Base-by-base conservation (phyloP, 2,888 invertebrate species). In the Drosophila neonasuta region DNA sequence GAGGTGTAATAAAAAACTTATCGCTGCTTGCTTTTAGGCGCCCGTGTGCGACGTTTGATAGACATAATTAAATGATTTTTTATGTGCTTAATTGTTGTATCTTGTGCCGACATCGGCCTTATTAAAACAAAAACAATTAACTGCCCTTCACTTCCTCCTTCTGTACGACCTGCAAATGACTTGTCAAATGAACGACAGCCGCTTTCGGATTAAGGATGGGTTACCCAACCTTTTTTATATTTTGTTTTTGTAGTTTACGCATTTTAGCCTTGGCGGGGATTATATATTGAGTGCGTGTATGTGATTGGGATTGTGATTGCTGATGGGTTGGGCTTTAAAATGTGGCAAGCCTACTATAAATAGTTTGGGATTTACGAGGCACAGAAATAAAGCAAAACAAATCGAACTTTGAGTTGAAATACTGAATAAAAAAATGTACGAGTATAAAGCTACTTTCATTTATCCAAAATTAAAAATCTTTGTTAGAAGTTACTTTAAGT, bases 11-110 rank as follows among this genome's bases (percentile, higher is more conserved):
- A 80, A 83, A 83, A 80, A 78, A 68, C 81, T 83, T 81, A 81
- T 81, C 86, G 86, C 64, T 67, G 71, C 56, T 69, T 58, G 70
- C 81, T 83, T 72, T 77, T 74, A 71, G 77, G 75, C 78, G 71
- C 69, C 63, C 60, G 51, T 59, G 62, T 56, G 64, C 76, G 67
- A 52, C 85, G 51, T 79, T 85, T 81, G 84, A 83, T 80, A 80
- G 81, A 86, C 86, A 79, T 80, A 83, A 80, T 80, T 71, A 86
- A 86, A 86, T 81, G 81, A 86, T 80, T 81, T 81, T 85, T 83
- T 83, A 74, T 80, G 76, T 80, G 71, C 81, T 78, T 83, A 81
- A 81, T 76, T 83, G 76, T 69, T 83, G 67, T 83, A 78, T 81
- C 79, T 81, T 69, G 62, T 17, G 59, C 65, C 74, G 66, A 79